Percentiles rank a stretch among this genome's conserved stretches.
These are phyloP conservation scores for Gymnorhina tibicen DNA, from an alignment of 2,113 vertebrate species.

Conservation along the genomic window DNA sequence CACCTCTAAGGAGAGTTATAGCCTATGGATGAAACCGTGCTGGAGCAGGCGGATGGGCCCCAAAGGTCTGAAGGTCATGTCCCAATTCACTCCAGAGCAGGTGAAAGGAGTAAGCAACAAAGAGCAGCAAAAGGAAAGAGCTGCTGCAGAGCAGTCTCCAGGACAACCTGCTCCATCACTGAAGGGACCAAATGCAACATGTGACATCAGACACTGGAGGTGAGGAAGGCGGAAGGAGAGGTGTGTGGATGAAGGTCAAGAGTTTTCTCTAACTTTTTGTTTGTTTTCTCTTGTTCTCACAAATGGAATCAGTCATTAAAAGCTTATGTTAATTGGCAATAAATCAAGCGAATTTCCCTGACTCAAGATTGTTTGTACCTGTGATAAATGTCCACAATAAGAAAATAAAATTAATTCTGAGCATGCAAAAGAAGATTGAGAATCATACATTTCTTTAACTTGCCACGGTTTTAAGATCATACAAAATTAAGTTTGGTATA, in stretches of 20 bases:
- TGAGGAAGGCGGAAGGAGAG: background rate
- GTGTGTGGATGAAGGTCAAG: background rate
- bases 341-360: background rate
- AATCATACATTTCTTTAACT: background rate
- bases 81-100: background rate
- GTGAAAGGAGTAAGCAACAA: background rate
- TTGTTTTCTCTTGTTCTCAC: background rate
- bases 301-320: background rate
- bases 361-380: background rate
- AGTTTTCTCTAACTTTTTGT: background rate
- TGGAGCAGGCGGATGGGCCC: background rate
- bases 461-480: background rate
- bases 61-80: background rate
- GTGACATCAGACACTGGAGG: background rate
- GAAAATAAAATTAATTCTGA: background rate
- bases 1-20: background rate
- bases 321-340: background rate
- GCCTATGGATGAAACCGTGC: background rate
- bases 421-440: background rate
- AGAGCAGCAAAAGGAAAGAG: background rate
- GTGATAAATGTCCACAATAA: background rate
- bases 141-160: background rate
- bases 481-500: background rate
- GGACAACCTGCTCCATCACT: background rate
- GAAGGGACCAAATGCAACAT: rapidly evolving